Evolutionary conservation across 2,113 vertebrate genomes (phyloP).

Genomic region (Paralichthys olivaceus): DNA sequence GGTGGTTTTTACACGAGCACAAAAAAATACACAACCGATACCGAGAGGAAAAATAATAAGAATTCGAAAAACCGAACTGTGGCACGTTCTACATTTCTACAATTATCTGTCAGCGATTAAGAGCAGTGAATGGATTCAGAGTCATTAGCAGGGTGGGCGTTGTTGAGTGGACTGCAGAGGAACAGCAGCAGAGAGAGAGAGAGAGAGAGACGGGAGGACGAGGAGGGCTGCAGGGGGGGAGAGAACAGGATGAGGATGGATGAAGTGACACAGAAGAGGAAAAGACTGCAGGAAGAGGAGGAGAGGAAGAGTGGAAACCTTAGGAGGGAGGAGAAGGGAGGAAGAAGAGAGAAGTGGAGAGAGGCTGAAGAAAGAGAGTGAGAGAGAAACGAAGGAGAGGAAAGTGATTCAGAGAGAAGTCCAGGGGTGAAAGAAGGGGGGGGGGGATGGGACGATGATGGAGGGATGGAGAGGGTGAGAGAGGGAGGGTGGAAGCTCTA

Average conservation of each 20-base stretch:
- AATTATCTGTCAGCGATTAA: conserved; percentile 58
- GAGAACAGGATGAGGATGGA: not conserved
- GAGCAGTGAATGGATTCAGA: conserved; percentile 50
- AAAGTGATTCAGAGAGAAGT: not conserved
- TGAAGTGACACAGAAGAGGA: not conserved
- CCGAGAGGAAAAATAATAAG: not conserved
- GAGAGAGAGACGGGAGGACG: not conserved
- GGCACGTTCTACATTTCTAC: conserved; percentile 44
- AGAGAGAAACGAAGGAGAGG: conserved; percentile 2
- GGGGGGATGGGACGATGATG: not conserved
- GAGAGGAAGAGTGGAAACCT: not conserved
- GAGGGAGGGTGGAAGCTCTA: conserved; percentile 30
- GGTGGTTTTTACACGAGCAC: too few species aligned
- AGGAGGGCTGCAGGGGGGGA: not conserved
- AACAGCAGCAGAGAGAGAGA: not conserved
- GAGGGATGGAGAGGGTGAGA: conserved; percentile 4
- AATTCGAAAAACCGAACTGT: not conserved
- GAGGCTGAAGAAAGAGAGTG: not conserved
- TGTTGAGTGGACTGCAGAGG: conserved; percentile 40
- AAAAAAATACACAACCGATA: not conserved
- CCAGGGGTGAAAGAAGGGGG: not conserved
- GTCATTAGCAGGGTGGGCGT: conserved; percentile 52
- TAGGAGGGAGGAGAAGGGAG: too few species aligned
- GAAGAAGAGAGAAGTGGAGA: too few species aligned
- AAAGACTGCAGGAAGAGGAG: not conserved